Conservation (phyloP, 35 echinoderm and acorn worm species). For the Ophioderma brevispina region DNA sequence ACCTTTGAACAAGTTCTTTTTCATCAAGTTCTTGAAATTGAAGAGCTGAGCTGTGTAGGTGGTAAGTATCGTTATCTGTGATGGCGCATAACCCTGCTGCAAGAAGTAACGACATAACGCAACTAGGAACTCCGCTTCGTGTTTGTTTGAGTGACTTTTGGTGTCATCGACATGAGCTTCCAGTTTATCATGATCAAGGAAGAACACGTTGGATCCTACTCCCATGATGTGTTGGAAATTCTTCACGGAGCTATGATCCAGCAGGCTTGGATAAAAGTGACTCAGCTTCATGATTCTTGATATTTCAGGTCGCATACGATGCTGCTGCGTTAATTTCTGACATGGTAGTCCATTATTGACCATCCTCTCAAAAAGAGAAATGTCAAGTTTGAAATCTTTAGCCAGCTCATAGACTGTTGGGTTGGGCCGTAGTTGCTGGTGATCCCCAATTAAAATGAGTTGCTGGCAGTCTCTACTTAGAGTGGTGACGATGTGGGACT, state of each 20-base stretch:
- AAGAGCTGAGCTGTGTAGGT: slow-evolving; percentile 87
- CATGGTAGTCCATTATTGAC: slow-evolving; percentile 35
- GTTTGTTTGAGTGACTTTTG: slow-evolving; percentile 61
- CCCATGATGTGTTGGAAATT: slow-evolving; percentile 54
- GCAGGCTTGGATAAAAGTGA: slow-evolving; percentile 62
- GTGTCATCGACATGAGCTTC: slow-evolving; percentile 62
- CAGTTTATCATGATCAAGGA: slow-evolving; percentile 64
- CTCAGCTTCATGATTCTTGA: slow-evolving; percentile 47
- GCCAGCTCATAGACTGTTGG: slow-evolving; percentile 58
- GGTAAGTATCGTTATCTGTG: slow-evolving; percentile 86
- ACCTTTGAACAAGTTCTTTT: slow-evolving; percentile 52
- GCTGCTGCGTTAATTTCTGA: slow-evolving; percentile 48
- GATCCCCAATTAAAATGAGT: slow-evolving; percentile 83
- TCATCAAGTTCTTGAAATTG: slow-evolving; percentile 57
- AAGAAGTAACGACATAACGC: slow-evolving; percentile 74
- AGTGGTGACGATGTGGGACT: slow-evolving; percentile 69
- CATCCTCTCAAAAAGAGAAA: slow-evolving; percentile 71
- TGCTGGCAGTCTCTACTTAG: slow-evolving; percentile 58
- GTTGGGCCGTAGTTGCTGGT: slow-evolving; percentile 62
- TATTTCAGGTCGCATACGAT: slow-evolving; percentile 79
- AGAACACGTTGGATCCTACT: slow-evolving; percentile 65
- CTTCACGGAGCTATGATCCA: slow-evolving; percentile 51
- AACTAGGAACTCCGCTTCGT: slow-evolving; percentile 74
- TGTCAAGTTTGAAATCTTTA: slow-evolving; percentile 60
- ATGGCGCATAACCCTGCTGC: slow-evolving; percentile 75